Evolutionary conservation across 2,113 vertebrate genomes (phyloP).

Genomic region (Melanerpes formicivorus): DNA sequence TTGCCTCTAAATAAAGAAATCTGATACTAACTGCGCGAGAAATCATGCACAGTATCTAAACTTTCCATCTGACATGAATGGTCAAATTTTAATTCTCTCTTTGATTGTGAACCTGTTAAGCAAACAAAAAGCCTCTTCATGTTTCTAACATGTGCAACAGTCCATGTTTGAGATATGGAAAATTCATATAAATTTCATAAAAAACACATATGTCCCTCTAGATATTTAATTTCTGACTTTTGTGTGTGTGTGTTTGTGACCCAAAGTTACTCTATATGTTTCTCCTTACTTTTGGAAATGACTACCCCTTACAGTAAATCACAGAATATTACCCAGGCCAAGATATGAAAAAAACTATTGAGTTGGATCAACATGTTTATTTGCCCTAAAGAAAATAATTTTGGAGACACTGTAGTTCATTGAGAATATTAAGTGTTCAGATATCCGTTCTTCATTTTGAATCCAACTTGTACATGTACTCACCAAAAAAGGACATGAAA

Average conservation of each 20-base stretch:
- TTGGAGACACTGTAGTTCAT: not conserved
- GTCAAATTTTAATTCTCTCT: not conserved
- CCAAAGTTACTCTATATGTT: not conserved
- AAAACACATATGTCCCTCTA: not conserved
- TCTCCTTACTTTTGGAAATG: not conserved
- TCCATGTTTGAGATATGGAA: not conserved
- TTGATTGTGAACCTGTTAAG: not conserved
- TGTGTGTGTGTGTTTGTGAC: not conserved
- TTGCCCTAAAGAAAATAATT: not conserved
- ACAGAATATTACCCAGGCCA: not conserved
- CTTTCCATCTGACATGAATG: not conserved
- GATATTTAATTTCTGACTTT: not conserved
- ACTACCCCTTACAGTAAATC: not conserved
- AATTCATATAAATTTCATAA: not conserved
- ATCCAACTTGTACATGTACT: not conserved
- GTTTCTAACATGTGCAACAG: not conserved
- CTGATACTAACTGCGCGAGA: not conserved
- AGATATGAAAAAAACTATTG: not conserved
- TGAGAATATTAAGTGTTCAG: not conserved
- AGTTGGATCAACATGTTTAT: not conserved
- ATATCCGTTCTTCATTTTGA: not conserved
- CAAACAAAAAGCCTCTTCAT: not conserved
- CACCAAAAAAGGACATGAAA: slow-evolving; percentile 10
- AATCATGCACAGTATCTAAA: not conserved
- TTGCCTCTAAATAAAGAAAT: not conserved